phyloP scores from a whole-genome alignment of 2,797 vertebrate species.

The Numenius phaeopus region DNA sequence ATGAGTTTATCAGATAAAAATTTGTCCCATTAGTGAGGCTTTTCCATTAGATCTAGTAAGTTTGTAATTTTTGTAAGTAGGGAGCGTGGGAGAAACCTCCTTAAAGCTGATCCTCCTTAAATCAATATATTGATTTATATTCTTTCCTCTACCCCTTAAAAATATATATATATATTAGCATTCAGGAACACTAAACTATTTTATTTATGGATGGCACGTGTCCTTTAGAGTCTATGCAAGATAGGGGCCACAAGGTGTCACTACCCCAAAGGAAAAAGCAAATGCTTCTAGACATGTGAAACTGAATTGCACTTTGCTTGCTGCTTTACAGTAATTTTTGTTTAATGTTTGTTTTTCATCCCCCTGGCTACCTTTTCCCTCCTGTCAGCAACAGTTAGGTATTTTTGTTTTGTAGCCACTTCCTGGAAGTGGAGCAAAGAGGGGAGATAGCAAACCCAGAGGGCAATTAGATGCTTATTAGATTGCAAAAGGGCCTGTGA shows the following conservation, averaged over 20 bases:
- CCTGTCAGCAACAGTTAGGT: not conserved
- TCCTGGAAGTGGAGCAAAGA: not conserved
- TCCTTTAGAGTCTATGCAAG: not conserved
- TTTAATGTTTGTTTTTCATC: not conserved
- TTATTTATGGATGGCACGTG: rapidly evolving
- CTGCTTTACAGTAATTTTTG: not conserved
- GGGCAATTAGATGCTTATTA: not conserved
- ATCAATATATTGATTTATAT: too few species aligned
- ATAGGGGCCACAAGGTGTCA: constrained; percentile 39
- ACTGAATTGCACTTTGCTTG: not conserved
- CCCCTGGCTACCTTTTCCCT: not conserved
- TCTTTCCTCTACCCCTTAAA: not conserved
- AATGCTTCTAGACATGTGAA: not conserved
- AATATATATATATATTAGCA: rapidly evolving
- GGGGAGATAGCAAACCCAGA: not conserved
- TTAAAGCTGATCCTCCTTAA: not conserved
- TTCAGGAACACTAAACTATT: not conserved
- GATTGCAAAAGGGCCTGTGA: not conserved
- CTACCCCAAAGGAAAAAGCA: not conserved
- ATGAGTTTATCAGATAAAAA: not conserved
- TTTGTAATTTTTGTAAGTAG: not conserved
- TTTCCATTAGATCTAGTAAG: not conserved
- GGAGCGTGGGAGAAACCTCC: not conserved
- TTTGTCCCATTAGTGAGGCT: rapidly evolving
- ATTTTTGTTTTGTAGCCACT: not conserved